These are phyloP conservation scores for Camelus bactrianus DNA, from an alignment of 2,113 vertebrate genomes.

Conservation along the genomic window DNA sequence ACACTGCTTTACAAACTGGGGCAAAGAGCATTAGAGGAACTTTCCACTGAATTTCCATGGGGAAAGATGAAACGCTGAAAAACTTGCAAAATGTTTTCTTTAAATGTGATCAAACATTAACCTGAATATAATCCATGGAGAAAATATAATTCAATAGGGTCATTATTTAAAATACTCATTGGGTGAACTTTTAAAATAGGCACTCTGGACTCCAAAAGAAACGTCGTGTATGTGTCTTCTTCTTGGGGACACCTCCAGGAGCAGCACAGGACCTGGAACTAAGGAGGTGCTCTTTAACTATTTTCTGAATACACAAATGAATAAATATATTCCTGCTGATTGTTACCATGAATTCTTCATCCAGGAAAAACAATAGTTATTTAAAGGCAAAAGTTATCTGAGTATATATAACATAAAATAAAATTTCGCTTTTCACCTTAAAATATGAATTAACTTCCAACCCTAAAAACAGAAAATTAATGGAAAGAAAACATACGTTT, in stretches of 20 bases:
- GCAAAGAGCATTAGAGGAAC: slow-evolving; percentile 6
- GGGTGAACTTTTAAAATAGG: not conserved
- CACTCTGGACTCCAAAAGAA: not conserved
- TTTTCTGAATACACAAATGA: not conserved
- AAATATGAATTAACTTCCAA: slow-evolving; percentile 9
- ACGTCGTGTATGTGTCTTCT: not conserved
- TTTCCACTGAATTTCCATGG: slow-evolving; percentile 2
- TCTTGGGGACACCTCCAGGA: not conserved
- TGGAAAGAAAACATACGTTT: not conserved
- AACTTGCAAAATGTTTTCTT: not conserved
- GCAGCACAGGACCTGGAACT: not conserved
- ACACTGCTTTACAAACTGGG: not conserved
- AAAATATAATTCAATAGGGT: not conserved
- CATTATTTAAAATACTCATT: slow-evolving; percentile 7
- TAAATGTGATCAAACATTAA: slow-evolving; percentile 48
- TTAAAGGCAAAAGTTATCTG: slow-evolving; percentile 24
- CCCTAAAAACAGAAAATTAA: not conserved
- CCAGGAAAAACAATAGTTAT: not conserved
- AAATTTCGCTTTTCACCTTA: not conserved
- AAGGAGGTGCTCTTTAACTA: not conserved
- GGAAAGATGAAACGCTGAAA: slow-evolving; percentile 28
- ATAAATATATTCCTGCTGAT: not conserved
- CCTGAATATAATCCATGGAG: not conserved
- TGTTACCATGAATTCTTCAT: not conserved
- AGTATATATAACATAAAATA: not conserved